Evolutionary conservation across 2,113 vertebrate genomes (phyloP).

Genomic region (Malurus melanocephalus): DNA sequence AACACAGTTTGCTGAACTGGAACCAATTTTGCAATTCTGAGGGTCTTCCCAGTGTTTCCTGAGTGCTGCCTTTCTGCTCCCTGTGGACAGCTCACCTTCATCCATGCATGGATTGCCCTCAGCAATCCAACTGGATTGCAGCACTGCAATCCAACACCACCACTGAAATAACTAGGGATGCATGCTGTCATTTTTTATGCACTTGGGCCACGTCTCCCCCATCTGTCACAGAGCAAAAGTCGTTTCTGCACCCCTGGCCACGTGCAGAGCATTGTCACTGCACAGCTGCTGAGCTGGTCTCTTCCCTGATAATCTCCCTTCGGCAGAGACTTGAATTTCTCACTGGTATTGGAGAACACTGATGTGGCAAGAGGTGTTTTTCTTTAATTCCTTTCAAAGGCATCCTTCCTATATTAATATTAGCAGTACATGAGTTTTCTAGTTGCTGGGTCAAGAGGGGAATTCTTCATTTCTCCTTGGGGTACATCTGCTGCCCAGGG

Average conservation of each 20-base stretch:
- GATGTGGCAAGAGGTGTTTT: background rate
- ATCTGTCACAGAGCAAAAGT: background rate
- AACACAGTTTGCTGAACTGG: background rate
- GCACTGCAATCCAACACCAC: rapidly evolving
- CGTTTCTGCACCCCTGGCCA: background rate
- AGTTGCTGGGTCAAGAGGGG: background rate
- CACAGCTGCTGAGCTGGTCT: background rate
- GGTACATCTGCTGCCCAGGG: background rate
- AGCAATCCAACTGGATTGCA: background rate
- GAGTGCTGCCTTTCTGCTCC: background rate
- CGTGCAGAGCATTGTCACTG: background rate
- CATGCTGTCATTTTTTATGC: rapidly evolving
- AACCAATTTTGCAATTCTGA: background rate
- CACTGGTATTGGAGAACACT: background rate
- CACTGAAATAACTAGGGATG: rapidly evolving
- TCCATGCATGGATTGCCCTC: rapidly evolving
- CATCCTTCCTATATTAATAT: background rate
- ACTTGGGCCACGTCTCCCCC: rapidly evolving
- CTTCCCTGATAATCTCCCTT: background rate
- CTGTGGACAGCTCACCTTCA: background rate
- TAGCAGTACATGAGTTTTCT: background rate
- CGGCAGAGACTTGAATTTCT: background rate
- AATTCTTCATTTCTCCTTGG: background rate
- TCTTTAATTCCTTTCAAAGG: background rate
- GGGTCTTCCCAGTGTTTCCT: background rate